A percentile compares a stretch with the other conserved stretches of the same genome.
phyloP scores from a whole-genome alignment of 1,140 invertebrate genomes.

The Drosophila virilis region DNA sequence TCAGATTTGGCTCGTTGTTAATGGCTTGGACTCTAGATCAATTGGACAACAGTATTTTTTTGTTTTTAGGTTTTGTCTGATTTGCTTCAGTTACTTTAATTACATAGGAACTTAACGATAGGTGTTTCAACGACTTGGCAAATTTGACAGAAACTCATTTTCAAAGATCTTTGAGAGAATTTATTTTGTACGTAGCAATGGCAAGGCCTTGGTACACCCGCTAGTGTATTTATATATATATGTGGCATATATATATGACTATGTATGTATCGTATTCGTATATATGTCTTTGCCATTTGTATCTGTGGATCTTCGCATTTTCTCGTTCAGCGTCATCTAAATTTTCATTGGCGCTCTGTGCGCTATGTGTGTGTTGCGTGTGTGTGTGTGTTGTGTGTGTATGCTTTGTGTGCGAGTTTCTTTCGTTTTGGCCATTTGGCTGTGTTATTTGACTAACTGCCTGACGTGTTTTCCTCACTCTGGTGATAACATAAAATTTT shows the following conservation, averaged over 20 bases:
- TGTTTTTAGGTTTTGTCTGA: no score
- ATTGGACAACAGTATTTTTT: no score
- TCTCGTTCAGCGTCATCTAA: constrained; percentile 58
- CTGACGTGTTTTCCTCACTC: constrained; percentile 83
- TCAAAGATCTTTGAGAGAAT: no score
- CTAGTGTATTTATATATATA: background rate
- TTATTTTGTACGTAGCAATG: no score
- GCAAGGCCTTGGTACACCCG: background rate
- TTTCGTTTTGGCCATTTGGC: constrained; percentile 47
- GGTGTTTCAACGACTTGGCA: no score
- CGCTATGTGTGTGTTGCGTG: constrained; percentile 29
- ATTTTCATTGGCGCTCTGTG: constrained; percentile 71
- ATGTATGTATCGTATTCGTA: background rate
- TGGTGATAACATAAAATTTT: constrained; percentile 84
- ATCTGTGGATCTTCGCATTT: constrained; percentile 31
- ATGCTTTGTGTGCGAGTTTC: constrained; percentile 21
- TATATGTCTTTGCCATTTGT: constrained; percentile 19
- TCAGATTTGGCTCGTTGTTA: background rate
- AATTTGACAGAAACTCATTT: no score
- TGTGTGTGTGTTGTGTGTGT: constrained; percentile 28
- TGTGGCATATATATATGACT: background rate
- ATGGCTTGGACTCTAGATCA: no score
- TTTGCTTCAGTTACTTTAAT: no score
- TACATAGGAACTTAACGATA: no score
- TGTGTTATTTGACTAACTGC: constrained; percentile 80